Evolutionary conservation across 2,888 invertebrate species (phyloP).

Genomic region (Ochropleura leucogaster): DNA sequence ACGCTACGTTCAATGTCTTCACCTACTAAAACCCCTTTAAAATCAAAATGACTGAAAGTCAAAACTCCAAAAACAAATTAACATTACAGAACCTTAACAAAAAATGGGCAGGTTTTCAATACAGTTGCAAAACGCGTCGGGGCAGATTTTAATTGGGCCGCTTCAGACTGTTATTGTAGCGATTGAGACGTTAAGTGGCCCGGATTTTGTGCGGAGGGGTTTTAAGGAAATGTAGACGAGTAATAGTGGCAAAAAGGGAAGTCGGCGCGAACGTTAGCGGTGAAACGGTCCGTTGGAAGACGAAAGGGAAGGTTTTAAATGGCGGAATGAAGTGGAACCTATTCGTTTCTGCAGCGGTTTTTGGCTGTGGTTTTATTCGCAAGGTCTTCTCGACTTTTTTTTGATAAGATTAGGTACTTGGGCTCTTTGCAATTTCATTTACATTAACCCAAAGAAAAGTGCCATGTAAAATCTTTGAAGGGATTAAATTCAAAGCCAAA

Average conservation of each 20-base stretch:
- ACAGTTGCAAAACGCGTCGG: slow-evolving; percentile 47
- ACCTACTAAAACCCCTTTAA: neutral
- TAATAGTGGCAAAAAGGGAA: slow-evolving; percentile 35
- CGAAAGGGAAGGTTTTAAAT: slow-evolving; percentile 5
- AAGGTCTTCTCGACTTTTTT: neutral
- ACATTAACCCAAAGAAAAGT: neutral
- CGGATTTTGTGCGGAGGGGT: slow-evolving; percentile 51
- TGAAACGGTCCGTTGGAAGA: slow-evolving; percentile 5
- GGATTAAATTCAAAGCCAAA: neutral
- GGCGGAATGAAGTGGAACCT: slow-evolving; percentile 5
- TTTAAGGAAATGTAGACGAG: slow-evolving; percentile 52
- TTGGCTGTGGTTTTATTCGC: neutral
- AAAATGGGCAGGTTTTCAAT: slow-evolving; percentile 34
- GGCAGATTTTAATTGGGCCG: slow-evolving; percentile 66
- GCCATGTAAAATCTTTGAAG: neutral
- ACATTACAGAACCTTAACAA: slow-evolving; percentile 37
- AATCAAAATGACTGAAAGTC: slow-evolving; percentile 5
- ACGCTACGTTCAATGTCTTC: neutral
- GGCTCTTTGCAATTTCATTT: neutral
- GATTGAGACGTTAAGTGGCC: slow-evolving; percentile 60
- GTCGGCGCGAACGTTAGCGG: slow-evolving; percentile 23
- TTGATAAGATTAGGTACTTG: neutral
- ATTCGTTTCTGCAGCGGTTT: neutral
- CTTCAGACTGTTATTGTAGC: slow-evolving; percentile 64
- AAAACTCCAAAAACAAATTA: slow-evolving; percentile 40